These are phyloP conservation scores for Anoplolepis gracilipes DNA, from an alignment of 1,140 invertebrate genomes.

Conservation along the genomic window DNA sequence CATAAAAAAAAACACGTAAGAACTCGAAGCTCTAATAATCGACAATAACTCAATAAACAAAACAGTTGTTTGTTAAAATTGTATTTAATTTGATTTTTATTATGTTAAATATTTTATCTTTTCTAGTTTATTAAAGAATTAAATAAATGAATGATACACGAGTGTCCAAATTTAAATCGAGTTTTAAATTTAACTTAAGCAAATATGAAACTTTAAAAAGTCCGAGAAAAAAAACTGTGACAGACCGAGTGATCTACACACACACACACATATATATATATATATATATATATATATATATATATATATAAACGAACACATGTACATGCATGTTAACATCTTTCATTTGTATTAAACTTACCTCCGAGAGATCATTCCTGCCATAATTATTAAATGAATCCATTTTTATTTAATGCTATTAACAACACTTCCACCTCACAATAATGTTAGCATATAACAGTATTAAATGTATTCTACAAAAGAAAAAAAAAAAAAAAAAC, in stretches of 20 bases:
- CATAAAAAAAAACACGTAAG: neutral
- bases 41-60: neutral
- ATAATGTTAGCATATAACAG: conserved; percentile 15
- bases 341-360: conserved; percentile 61
- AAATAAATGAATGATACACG: neutral
- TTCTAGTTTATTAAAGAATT: neutral
- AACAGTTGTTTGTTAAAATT: conserved; percentile 3
- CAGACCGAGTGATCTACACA: neutral
- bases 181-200: neutral
- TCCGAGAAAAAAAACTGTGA: neutral
- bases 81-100: neutral
- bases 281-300: too few species aligned
- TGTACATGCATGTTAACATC: neutral
- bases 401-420: conserved; percentile 59
- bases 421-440: neutral
- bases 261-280: neutral
- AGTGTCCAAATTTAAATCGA: neutral
- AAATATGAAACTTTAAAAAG: too few species aligned
- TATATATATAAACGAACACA: too few species aligned
- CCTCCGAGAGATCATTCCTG: conserved; percentile 73
- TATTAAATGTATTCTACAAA: neutral
- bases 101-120: neutral
- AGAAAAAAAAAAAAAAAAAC: neutral
- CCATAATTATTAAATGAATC: conserved; percentile 72
- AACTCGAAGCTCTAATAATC: neutral